Evolutionary conservation across 2,888 invertebrate genomes (phyloP), one percentile per base, ranked within the genome.

Genomic region (Euclidia mi): DNA sequence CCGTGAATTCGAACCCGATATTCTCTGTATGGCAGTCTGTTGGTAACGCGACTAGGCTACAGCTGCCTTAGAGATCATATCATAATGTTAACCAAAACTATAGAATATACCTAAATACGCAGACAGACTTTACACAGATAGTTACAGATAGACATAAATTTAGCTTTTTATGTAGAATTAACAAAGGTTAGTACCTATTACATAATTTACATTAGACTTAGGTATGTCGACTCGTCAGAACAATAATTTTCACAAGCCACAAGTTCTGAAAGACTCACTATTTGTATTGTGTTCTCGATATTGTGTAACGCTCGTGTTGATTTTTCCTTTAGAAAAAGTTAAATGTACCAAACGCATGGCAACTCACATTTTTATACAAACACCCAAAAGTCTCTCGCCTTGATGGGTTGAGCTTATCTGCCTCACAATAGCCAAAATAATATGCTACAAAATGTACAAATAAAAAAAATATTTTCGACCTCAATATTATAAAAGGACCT

Each of bases 311-410:
- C 20, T 20, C 15, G 7, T 38, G 38, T 18, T 38, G 38, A 17
- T 38, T 38, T 12, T 15, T 12, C 11, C 40, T 40, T 40, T 40
- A 38, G 11, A 40, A 20, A 40, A 40, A 40, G 40, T 40, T 20
- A 40, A 40, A 40, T 40, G 20, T 40, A 40, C 20, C 40, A 40
- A 40, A 20, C 40, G 20, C 10, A 12, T 18, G 20, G 12, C 11
- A 12, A 20, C 6, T 11, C 12, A 4, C n/a, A 40, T 20, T 11
- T 40, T 20, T 38, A 18, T 20, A 40, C 12, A 40, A 17, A 37
- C 11, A 40, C 18, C 40, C 20, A 2, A 34, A 34, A 34, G 20
- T 20, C 20, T 18, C 20, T 20, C 1, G 20, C n/a, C 18, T 38
- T 18, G 18, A 38, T 38, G 37, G 37, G 37, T 38, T n/a, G 14